A percentile compares a stretch with the other conserved stretches of the same genome.
Conservation (phyloP, 2,113 vertebrate species). For the Accipiter virgatus region DNA sequence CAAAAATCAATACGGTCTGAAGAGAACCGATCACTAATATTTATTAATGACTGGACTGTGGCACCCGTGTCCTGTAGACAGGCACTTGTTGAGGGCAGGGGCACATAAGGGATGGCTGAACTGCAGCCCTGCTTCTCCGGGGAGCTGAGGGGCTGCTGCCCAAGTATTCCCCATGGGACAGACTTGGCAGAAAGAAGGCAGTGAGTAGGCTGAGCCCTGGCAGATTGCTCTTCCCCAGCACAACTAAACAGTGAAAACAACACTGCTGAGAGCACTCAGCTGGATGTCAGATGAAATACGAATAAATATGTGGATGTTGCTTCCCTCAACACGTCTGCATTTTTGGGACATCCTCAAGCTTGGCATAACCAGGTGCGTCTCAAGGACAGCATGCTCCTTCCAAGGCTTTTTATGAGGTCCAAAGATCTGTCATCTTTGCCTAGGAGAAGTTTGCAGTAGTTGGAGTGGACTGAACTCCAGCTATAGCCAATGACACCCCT, state of each 20-base stretch:
- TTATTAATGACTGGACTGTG: background rate
- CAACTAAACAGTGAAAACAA: background rate
- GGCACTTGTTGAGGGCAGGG: background rate
- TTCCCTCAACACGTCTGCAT: background rate
- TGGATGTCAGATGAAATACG: conserved; percentile 4
- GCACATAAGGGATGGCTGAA: background rate
- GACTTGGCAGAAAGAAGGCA: conserved; percentile 27
- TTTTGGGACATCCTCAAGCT: background rate
- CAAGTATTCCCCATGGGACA: background rate
- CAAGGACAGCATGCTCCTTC: background rate
- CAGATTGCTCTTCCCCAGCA: conserved; percentile 35
- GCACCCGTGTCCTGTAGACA: background rate
- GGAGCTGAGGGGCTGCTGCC: background rate
- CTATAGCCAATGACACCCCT: accelerated
- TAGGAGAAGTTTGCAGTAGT: background rate
- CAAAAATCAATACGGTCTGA: accelerated
- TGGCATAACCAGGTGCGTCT: background rate
- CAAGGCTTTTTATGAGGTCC: background rate
- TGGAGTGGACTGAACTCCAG: background rate
- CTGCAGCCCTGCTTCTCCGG: background rate
- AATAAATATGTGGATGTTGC: background rate
- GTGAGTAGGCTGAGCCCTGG: conserved; percentile 33
- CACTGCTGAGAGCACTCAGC: background rate
- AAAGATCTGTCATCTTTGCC: background rate
- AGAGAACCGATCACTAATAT: background rate